Evolutionary conservation across 1,140 invertebrate species (phyloP).

Genomic region (Acromyrmex echinatior): DNA sequence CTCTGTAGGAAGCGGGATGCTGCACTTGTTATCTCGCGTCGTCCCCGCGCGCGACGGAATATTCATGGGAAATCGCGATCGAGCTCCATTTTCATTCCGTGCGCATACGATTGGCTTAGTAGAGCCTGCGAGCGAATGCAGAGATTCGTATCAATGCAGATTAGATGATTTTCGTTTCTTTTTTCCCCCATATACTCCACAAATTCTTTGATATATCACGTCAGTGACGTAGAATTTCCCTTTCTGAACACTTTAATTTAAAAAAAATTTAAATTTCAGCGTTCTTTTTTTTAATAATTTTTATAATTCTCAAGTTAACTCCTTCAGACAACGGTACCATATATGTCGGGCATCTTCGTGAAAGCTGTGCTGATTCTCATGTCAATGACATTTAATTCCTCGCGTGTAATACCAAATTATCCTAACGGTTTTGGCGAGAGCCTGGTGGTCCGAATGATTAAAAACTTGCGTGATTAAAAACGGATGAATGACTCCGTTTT

Average conservation of each 20-base stretch:
- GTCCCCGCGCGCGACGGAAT: conserved; percentile 9
- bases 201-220: background rate
- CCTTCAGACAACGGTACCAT: background rate
- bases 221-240: background rate
- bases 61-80: conserved; percentile 26
- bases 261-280: background rate
- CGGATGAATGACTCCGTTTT: conserved; percentile 73
- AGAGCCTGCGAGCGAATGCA: background rate
- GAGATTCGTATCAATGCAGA: background rate
- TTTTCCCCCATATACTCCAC: too few species aligned
- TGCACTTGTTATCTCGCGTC: conserved; percentile 2
- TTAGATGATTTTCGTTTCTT: background rate
- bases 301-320: too few species aligned
- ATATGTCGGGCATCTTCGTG: background rate
- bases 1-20: background rate
- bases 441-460: background rate
- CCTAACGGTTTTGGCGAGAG: conserved; percentile 50
- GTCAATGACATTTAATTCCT: conserved; percentile 34
- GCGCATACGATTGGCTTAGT: background rate
- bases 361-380: conserved; percentile 14
- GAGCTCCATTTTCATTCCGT: background rate
- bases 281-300: background rate
- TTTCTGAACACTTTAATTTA: background rate
- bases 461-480: conserved; percentile 39
- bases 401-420: conserved; percentile 49